Evolutionary conservation across 2,888 invertebrate genomes (phyloP).

Genomic region (Stegophylla sp.): DNA sequence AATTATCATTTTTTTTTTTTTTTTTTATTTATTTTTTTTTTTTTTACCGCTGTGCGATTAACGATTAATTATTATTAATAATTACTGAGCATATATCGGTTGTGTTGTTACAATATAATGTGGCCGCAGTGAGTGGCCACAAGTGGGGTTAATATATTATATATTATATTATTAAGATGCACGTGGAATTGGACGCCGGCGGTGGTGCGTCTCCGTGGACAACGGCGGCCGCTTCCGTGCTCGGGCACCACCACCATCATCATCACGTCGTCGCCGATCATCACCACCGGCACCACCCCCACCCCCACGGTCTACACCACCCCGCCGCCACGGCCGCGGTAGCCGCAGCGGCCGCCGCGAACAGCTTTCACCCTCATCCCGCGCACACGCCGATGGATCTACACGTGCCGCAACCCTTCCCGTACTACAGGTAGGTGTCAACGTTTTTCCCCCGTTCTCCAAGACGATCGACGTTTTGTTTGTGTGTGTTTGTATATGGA

Average conservation of each 20-base stretch:
- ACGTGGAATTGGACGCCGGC: conserved; percentile 52
- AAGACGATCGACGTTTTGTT: too few relatives aligned
- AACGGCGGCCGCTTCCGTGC: conserved; percentile 35
- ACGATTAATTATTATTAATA: too few relatives aligned
- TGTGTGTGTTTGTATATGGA: too few relatives aligned
- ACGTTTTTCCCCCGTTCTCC: background rate
- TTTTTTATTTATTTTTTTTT: too few relatives aligned
- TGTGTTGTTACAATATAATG: background rate
- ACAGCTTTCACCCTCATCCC: conserved; percentile 54
- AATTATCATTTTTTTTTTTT: too few relatives aligned
- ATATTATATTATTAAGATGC: too few relatives aligned
- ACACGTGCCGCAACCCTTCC: conserved; percentile 51
- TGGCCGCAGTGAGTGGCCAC: background rate
- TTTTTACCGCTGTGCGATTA: too few relatives aligned
- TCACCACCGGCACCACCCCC: conserved; percentile 21
- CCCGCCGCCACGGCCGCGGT: conserved; percentile 12
- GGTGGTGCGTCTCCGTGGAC: conserved; percentile 43
- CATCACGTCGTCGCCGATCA: background rate
- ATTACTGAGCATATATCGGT: too few relatives aligned
- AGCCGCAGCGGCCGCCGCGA: conserved; percentile 9
- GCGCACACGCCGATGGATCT: conserved; percentile 52
- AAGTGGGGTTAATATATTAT: too few relatives aligned
- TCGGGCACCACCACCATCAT: conserved; percentile 37
- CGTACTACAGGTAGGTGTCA: conserved; percentile 49
- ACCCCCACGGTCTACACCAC: conserved; percentile 26